Base-by-base conservation (phyloP, 2,797 vertebrate species). In the Hyperoplus lanceolatus region DNA sequence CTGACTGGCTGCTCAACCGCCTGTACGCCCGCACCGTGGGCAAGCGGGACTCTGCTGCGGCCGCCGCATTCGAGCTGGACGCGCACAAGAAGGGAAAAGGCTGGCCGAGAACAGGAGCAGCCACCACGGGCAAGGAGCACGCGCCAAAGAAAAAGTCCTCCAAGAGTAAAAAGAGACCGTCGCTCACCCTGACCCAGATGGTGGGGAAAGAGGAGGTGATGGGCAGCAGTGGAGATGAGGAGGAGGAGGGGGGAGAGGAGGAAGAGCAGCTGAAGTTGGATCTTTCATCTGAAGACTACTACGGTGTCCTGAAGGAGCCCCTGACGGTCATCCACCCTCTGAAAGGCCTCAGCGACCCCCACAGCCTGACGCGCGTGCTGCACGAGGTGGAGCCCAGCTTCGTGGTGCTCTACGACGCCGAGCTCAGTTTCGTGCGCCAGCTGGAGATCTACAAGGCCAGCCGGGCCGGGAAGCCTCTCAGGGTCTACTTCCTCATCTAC, bases 401-500 rank as follows among this genome's bases (percentile, higher is more conserved):
- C 0, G 96, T 99, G 36, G 96, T 99, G 21, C 77, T 99, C 2
- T 99, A 99, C 0, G 98, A 99, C 0, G 96, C 98, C 0, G 97
- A 99, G 7, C 86, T 99, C 15, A 96, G 95, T 1, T 99, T 99
- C 8, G 97, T 99, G 3, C 96, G 98, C 5, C 98, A 99, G 92
- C 95, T 99, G 83, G 98, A 99, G 88, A 91, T 97, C 81, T 98
- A 97, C 90, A 97, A 97, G 91, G 98, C 97, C 1, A 95, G 94
- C 85, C 95, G 96, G 56, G 96, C 97, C 0, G 98, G 97, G 49
- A 97, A 96, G 76, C 92, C 96, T 0, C 93, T 99, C 46, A 97
- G 98, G 89, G 98, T 99, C 82, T 99, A 99, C 90, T 99, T 99
- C 89, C 96, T 99, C 6, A 97, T 99, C 59, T 99, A 99, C 1